Base-by-base conservation (phyloP, 2,888 invertebrate genomes). In the Malthinus flaveolus region DNA sequence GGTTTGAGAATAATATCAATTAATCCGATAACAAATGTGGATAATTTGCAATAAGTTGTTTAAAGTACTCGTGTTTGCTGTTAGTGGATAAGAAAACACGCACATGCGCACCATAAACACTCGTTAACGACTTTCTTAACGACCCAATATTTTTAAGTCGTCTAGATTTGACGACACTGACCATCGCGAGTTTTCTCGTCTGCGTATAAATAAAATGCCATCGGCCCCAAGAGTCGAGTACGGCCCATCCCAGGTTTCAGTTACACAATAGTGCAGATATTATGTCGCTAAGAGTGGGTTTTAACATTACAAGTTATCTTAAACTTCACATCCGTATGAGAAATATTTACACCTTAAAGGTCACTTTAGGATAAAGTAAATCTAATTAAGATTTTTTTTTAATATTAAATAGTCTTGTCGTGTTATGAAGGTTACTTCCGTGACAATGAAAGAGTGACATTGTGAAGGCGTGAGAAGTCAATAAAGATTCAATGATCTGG, bases 41-140 rank as follows among this genome's bases (percentile, higher is more conserved):
- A 62, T 56, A 62, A 64, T 63, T 60, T 36, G 64, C 61, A 60
- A 63, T 60, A 62, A 62, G 53, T 62, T 62, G 62, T 62, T 53
- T 34, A 39, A 35, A 15, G 54, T 63, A 66, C 64, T 64, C 61
- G 64, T 65, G 63, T 63, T 64, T 56, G 63, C 64, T 61, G 65
- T 65, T 65, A 66, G 60, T 50, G 63, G 64, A 66, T 66, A 66
- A 66, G 64, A 57, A 63, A 66, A 64, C 66, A 66, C 64, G 60
- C 56, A 61, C 61, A 60, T 65, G 60, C 58, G 65, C 60, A 63
- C 55, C 66, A 66, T 66, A 65, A 65, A 66, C 65, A 61, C 48
- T 59, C 46, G 42, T 59, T 65, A 66, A 66, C 63, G 65, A 65
- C 62, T 57, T 49, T 49, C 59, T 60, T 66, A 62, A 66, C 64